Percentiles rank a stretch among this genome's conserved stretches.
Evolutionary conservation across 2,888 invertebrate species (phyloP).

Genomic region (Phragmatobia fuliginosa): DNA sequence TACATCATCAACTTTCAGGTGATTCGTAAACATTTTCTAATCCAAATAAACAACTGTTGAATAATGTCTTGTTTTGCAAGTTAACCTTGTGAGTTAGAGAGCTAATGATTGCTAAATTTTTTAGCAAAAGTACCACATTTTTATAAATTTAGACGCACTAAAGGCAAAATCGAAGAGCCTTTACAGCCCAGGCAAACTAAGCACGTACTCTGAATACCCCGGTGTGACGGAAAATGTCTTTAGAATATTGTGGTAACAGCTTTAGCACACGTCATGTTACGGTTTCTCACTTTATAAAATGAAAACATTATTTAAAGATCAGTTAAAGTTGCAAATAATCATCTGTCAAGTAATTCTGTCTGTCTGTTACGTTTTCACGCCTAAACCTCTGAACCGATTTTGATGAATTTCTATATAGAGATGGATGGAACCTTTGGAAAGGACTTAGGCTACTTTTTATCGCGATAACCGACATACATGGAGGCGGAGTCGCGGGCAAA

Average conservation of each 20-base stretch:
- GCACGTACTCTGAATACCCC: slow-evolving; percentile 45
- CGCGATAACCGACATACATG: too few relatives aligned
- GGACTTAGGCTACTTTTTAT: too few relatives aligned
- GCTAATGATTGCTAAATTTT: not conserved
- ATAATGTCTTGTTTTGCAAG: not conserved
- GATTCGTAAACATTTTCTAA: not conserved
- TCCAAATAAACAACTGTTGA: not conserved
- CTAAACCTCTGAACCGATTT: too few relatives aligned
- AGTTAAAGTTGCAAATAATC: too few relatives aligned
- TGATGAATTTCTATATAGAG: too few relatives aligned
- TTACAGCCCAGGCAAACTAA: slow-evolving; percentile 33
- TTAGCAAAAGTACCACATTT: not conserved
- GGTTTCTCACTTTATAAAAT: not conserved
- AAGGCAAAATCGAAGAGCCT: slow-evolving; percentile 14
- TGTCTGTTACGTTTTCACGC: too few relatives aligned
- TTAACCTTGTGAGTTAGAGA: not conserved
- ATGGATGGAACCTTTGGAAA: too few relatives aligned
- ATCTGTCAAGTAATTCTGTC: too few relatives aligned
- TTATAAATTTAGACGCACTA: not conserved
- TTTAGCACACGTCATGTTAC: slow-evolving; percentile 26
- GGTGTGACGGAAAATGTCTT: slow-evolving; percentile 48
- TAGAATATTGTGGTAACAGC: slow-evolving; percentile 31
- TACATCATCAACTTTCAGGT: not conserved
- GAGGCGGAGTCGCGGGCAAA: too few relatives aligned
- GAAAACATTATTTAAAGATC: too few relatives aligned